These are phyloP conservation scores for Hydraecia micacea DNA, from an alignment of 2,888 invertebrate species.

Conservation along the genomic window DNA sequence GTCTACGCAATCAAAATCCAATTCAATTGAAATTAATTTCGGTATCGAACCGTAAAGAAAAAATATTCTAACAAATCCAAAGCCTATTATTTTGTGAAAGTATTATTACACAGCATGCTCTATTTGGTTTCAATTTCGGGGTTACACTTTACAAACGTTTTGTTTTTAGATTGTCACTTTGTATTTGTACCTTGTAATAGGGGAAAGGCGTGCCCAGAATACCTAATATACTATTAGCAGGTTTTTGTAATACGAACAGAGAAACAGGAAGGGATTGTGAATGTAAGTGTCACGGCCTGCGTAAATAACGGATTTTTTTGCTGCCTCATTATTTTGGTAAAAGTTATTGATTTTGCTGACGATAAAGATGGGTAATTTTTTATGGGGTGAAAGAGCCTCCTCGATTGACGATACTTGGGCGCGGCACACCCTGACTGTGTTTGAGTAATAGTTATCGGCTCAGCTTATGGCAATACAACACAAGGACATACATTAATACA, in stretches of 20 bases:
- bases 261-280: slow-evolving; percentile 58
- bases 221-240: slow-evolving; percentile 73
- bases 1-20: slow-evolving; percentile 24
- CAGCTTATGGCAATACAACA: not conserved
- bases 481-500: not conserved
- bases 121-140: slow-evolving; percentile 78
- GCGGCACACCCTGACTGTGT: too few species aligned
- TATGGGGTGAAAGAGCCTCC: not conserved
- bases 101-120: slow-evolving; percentile 70
- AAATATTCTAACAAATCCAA: slow-evolving; percentile 45
- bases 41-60: slow-evolving; percentile 1
- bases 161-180: slow-evolving; percentile 83
- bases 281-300: slow-evolving; percentile 43
- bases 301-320: slow-evolving; percentile 46
- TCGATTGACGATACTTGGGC: not conserved
- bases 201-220: slow-evolving; percentile 80
- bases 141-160: slow-evolving; percentile 76
- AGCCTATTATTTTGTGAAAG: slow-evolving; percentile 56
- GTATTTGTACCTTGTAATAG: slow-evolving; percentile 86
- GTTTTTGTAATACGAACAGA: slow-evolving; percentile 64
- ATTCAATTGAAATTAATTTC: slow-evolving; percentile 25
- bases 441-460: not conserved
- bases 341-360: slow-evolving; percentile 43
- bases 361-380: not conserved
- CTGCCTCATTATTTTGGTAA: slow-evolving; percentile 31